Conservation (phyloP, 2,888 invertebrate species). For the Panzeria rudis region DNA sequence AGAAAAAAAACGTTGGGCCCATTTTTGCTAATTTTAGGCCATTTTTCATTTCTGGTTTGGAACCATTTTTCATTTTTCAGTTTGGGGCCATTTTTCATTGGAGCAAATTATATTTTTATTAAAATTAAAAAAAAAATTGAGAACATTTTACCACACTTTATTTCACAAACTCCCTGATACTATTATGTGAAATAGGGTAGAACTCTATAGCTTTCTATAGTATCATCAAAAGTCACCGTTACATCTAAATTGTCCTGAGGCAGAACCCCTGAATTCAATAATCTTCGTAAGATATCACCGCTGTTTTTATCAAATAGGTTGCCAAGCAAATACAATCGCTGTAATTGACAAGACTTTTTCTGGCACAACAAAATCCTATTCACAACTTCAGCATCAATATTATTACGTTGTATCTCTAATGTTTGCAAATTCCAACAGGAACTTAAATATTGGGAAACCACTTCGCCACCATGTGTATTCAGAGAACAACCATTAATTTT, state of each 20-base stretch:
- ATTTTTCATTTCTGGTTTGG: too few species aligned
- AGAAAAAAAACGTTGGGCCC: too few species aligned
- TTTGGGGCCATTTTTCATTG: too few species aligned
- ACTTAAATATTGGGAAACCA: slow-evolving; percentile 78
- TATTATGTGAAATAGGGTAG: slow-evolving; percentile 73
- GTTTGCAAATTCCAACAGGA: slow-evolving; percentile 75
- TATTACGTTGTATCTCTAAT: slow-evolving; percentile 79
- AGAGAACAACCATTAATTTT: slow-evolving; percentile 79
- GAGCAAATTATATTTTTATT: too few species aligned
- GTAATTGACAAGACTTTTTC: slow-evolving; percentile 78
- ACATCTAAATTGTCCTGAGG: slow-evolving; percentile 76
- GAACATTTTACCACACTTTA: too few species aligned
- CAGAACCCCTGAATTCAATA: slow-evolving; percentile 77
- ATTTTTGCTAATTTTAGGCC: too few species aligned
- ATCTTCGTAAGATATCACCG: slow-evolving; percentile 77
- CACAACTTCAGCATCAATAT: slow-evolving; percentile 76
- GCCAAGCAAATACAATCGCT: slow-evolving; percentile 77
- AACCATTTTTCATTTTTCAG: too few species aligned
- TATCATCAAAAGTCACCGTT: slow-evolving; percentile 76
- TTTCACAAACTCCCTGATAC: too few species aligned
- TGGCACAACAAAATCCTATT: slow-evolving; percentile 77
- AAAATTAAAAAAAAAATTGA: too few species aligned
- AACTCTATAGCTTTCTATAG: slow-evolving; percentile 76
- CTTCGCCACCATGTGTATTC: slow-evolving; percentile 80
- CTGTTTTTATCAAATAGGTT: slow-evolving; percentile 77